Evolutionary conservation across 1,140 invertebrate genomes (phyloP), one percentile per base, ranked within the genome.

Genomic region (Meloidogyne floridensis): DNA sequence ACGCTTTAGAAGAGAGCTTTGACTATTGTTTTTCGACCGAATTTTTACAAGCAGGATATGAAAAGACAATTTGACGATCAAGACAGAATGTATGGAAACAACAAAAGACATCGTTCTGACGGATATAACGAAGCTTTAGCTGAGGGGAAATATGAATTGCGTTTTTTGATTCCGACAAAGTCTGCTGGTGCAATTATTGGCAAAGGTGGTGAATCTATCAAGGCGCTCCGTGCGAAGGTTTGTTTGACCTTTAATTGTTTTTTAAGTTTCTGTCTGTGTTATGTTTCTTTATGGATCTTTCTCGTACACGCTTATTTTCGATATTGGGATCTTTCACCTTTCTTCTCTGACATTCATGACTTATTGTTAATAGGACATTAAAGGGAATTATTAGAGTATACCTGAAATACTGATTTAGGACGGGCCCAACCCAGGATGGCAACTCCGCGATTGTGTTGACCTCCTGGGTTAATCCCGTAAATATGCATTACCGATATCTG

Each of bases 121-220:
- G 71, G 71, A n/a, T 82, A 81, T 75, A 82, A 82, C 20, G 81
- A 86, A 43, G 85, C 85, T n/a, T 72, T 86, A 56, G 85, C 82
- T 10, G 83, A 87, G 53, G 88, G 88, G 11, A 90, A 90, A 72
- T 90, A 86, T 77, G 88, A 89, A 72, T 74, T 90, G 32, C 86
- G 88, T n/a, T 77, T 89, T 15, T 80, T 89, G n/a, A 87, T 89
- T 15, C 86, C 84, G 51, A 86, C 83, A 43, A 90, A 90, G 77
- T 80, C 81, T 15, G 97, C 97, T 79, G 97, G 97, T 73, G 98
- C 96, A 90, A 95, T 99, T 87, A 99, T 98, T 91, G 97, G 97
- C 71, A 96, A 96, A 91, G 95, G 93, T 83, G 97, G 97, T 69
- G 93, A 94, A 85, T 97, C 98, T 92, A 98, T 99, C 91, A 98